Percentiles rank a stretch among this genome's conserved stretches.
Evolutionary conservation across 2,888 invertebrate genomes (phyloP).

Genomic region (Hemaris fuciformis): DNA sequence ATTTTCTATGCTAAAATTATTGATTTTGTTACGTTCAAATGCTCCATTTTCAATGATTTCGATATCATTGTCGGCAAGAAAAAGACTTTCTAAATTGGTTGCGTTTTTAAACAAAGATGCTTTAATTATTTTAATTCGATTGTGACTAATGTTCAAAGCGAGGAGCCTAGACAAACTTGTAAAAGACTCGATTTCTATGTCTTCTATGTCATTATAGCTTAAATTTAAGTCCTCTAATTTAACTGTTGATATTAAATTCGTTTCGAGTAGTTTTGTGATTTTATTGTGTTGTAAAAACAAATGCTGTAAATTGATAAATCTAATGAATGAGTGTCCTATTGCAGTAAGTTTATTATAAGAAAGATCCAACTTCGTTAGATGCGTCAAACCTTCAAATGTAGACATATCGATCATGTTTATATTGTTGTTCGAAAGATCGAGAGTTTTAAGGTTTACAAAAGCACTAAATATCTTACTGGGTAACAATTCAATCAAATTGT

Average conservation of each 20-base stretch:
- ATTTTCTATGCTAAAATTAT: slow-evolving; percentile 14
- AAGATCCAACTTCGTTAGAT: slow-evolving; percentile 18
- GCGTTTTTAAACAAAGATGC: slow-evolving; percentile 12
- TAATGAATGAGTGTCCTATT: slow-evolving; percentile 19
- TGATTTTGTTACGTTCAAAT: slow-evolving; percentile 13
- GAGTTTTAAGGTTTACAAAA: slow-evolving; percentile 17
- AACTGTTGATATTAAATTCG: slow-evolving; percentile 20
- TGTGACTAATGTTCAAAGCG: slow-evolving; percentile 18
- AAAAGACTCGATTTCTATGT: slow-evolving; percentile 20
- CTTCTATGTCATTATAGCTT: slow-evolving; percentile 18
- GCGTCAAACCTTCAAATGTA: slow-evolving; percentile 24
- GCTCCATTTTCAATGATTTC: slow-evolving; percentile 13
- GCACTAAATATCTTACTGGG: slow-evolving; percentile 20
- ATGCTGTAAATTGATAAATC: slow-evolving; percentile 20
- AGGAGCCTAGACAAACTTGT: slow-evolving; percentile 9
- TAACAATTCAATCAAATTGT: slow-evolving; percentile 20
- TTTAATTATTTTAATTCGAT: slow-evolving; percentile 12
- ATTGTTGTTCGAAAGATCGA: slow-evolving; percentile 24
- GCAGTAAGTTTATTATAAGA: slow-evolving; percentile 19
- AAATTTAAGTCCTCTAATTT: slow-evolving; percentile 20
- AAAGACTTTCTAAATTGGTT: slow-evolving; percentile 8
- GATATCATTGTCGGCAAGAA: slow-evolving; percentile 14
- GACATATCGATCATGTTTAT: slow-evolving; percentile 19
- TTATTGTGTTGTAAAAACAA: slow-evolving; percentile 20
- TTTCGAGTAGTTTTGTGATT: slow-evolving; percentile 14